Conservation (phyloP, 2,113 vertebrate species). For the Melanocharis versteri region DNA sequence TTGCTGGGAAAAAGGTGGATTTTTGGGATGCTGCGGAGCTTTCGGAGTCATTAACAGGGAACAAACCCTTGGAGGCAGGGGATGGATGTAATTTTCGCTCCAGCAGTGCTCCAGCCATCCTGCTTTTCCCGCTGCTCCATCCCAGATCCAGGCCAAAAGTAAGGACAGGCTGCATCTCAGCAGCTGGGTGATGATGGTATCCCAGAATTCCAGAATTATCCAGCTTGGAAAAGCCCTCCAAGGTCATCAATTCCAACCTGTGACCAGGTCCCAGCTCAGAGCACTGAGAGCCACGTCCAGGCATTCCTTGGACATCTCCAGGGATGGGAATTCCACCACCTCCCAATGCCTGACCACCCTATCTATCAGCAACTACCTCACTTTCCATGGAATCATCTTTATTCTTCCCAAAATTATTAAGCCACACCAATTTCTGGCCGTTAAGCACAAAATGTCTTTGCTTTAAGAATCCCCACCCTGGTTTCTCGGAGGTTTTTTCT, state of each 20-base stretch:
- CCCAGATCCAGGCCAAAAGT: background rate
- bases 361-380: background rate
- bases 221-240: background rate
- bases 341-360: background rate
- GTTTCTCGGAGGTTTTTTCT: background rate
- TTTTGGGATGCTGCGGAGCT: background rate
- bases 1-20: background rate
- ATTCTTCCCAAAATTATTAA: background rate
- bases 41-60: background rate
- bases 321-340: background rate
- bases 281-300: background rate
- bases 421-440: fast-evolving
- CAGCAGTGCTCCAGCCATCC: background rate
- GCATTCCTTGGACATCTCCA: background rate
- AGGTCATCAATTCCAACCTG: background rate
- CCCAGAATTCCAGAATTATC: background rate
- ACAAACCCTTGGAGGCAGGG: background rate
- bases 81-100: background rate
- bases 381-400: background rate
- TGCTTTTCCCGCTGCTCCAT: background rate
- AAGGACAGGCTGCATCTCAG: background rate
- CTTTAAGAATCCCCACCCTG: background rate
- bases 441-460: background rate
- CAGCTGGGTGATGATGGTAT: background rate
- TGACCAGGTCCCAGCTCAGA: background rate